Base-by-base conservation (phyloP, 1,140 invertebrate species). In the Lucilia cuprina region DNA sequence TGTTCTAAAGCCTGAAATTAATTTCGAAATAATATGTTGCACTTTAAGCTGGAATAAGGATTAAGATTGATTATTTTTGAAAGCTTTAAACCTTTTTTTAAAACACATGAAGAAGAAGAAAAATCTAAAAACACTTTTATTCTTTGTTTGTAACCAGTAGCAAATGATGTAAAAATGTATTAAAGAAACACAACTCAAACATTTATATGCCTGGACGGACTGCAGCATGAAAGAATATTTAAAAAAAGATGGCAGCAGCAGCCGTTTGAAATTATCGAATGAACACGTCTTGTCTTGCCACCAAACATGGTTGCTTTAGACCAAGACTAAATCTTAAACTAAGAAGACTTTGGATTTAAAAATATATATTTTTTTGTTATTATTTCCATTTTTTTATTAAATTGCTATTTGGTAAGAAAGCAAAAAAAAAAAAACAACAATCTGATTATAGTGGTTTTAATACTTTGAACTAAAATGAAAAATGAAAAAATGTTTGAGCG, bases 341-440 rank as follows among this genome's bases (percentile, higher is more conserved):
- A 60, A 60, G 55, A 60, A 60, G 55, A 60, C 14, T 7, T 60
- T 17, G 55, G 55, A 60, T 60, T 60, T n/a, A 60, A 60, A 60
- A 1, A 70, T 70, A 70, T 70, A 21, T 21, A 21, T 70, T 70
- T 70, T n/a, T 70, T 70, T 70, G 0, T 80, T 80, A 50, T 49
- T 80, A 17, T 80, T 80, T 80, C n/a, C 21, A 21, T 80, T 80
- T 80, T 25, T 80, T 47, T 49, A 80, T 80, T 80, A 80, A 80
- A 80, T 80, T 80, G 77, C 77, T 49, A 80, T 80, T 80, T 80
- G 47, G 41, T 80, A 49, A 30, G 17, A 41, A 1, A 47, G 17
- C n/a, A 80, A 70, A 21, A 21, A 70, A 70, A 70, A 21, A n/a
- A 65, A n/a, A 19, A 19, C 3, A 65, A 65, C 49, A 55, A 55